A percentile compares a stretch with the other conserved stretches of the same genome.
Evolutionary conservation across 2,113 vertebrate genomes (phyloP).

Genomic region (Nicator chloris): DNA sequence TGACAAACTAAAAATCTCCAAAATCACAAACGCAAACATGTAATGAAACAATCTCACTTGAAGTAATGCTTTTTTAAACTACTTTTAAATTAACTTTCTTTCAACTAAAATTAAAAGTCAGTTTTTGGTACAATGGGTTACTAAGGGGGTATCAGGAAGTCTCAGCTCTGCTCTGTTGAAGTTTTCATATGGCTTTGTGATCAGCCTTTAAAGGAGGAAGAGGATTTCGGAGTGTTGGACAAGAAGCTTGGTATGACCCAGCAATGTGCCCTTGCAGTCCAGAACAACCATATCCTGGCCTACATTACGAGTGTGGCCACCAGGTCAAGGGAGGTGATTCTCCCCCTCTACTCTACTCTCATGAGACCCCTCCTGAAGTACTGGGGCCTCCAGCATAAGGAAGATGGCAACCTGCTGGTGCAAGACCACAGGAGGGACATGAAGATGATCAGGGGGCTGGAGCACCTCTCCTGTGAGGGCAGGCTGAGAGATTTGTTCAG

Average conservation of each 20-base stretch:
- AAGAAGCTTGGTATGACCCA: background rate
- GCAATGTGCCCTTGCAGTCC: background rate
- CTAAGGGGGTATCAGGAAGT: background rate
- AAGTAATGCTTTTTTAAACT: background rate
- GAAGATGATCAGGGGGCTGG: background rate
- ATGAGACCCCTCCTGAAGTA: background rate
- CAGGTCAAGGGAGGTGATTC: background rate
- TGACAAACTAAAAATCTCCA: background rate
- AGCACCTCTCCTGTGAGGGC: background rate
- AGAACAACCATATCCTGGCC: background rate
- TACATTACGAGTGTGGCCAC: background rate
- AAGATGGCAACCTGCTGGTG: background rate
- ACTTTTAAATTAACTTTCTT: background rate
- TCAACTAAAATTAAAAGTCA: background rate
- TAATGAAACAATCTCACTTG: background rate
- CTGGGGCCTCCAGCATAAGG: background rate
- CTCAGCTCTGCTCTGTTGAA: background rate
- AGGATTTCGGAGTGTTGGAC: background rate
- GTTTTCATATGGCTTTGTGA: background rate
- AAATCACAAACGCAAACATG: background rate
- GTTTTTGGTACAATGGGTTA: background rate
- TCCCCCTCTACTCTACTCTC: background rate
- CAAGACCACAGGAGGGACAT: background rate
- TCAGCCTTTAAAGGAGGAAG: background rate
- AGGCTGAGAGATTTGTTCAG: background rate